Base-by-base conservation (phyloP, 2,113 vertebrate species). In the Bungarus multicinctus region DNA sequence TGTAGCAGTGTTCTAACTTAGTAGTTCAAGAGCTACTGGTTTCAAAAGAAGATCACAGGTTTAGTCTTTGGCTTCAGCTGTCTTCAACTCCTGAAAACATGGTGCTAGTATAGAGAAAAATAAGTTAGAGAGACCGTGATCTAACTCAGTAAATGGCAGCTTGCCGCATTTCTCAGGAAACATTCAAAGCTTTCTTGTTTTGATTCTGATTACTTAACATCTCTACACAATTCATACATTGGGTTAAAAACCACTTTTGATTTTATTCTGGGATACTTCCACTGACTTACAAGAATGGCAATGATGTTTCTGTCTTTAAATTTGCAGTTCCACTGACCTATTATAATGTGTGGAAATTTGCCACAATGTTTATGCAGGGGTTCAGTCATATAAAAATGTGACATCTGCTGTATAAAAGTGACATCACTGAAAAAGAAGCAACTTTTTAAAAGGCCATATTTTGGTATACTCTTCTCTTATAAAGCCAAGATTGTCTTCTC, bases 391-490 rank as follows among this genome's bases (percentile, higher is more conserved):
- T 92, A 86, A 89, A 94, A 86, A 91, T 12, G 3, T 91, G 86
- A 91, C 54, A 91, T 52, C 91, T 86, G 90, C 54, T 50, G 20
- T 34, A 57, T 91, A 92, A 92, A 92, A 92, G 22, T 86, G 64
- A 94, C 34, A 91, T 93, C 86, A 86, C 22, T 94, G 81, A 89
- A 93, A 47, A 93, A 74, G 69, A 7, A 90, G 91, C 39, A 95
- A 81, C 39, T 88, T 55, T 94, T 89, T 90, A 88, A 93, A 81
- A 53, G 89, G 81, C 39, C 4, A 58, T 90, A 25, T 85, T 47
- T 92, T 94, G 88, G 88, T 88, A 45, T 45, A 7, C 90, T 27
- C 74, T 52, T 52, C 92, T 87, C 27, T 96, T 69, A 89, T 94
- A 96, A 95, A 93, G 95, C 91, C 85, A 53, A 93, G 89, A 85